Conservation (phyloP, 2,888 invertebrate species). For the Rotaria socialis region DNA sequence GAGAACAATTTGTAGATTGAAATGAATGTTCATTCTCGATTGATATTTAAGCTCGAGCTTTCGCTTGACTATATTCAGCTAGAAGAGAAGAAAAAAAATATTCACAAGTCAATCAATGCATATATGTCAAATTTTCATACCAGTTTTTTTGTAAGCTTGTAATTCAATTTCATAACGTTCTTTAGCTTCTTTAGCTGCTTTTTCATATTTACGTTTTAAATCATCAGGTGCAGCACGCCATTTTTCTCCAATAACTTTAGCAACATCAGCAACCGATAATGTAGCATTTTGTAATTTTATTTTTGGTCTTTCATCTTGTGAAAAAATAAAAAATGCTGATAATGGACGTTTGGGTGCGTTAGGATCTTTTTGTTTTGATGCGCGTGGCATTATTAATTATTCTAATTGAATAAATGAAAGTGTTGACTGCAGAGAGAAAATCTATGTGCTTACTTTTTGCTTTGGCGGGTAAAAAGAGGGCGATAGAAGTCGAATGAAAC, state of each 20-base stretch:
- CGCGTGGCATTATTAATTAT: background rate
- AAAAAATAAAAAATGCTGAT: slow-evolving; percentile 32
- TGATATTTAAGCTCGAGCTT: background rate
- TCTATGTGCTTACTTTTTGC: background rate
- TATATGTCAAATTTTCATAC: background rate
- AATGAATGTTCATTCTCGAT: slow-evolving; percentile 4
- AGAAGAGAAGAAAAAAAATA: background rate
- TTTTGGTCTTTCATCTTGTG: slow-evolving; percentile 33
- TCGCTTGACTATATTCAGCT: slow-evolving; percentile 5
- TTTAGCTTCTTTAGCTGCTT: slow-evolving; percentile 24
- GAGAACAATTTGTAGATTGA: background rate
- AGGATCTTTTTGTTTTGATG: slow-evolving; percentile 21
- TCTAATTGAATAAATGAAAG: background rate
- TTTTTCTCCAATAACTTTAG: slow-evolving; percentile 7
- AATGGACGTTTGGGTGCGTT: slow-evolving; percentile 34
- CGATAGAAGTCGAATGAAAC: background rate
- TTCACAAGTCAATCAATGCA: too few species aligned
- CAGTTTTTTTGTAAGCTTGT: background rate
- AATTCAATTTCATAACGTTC: slow-evolving; percentile 26
- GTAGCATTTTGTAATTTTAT: background rate
- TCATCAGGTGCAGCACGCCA: slow-evolving; percentile 23
- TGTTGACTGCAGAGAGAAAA: background rate
- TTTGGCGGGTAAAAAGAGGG: slow-evolving; percentile 16
- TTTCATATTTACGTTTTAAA: slow-evolving; percentile 30
- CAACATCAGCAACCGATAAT: slow-evolving; percentile 23